These are phyloP conservation scores for Caenorhabditis latens DNA, from an alignment of 1,140 invertebrate genomes.

Conservation along the genomic window DNA sequence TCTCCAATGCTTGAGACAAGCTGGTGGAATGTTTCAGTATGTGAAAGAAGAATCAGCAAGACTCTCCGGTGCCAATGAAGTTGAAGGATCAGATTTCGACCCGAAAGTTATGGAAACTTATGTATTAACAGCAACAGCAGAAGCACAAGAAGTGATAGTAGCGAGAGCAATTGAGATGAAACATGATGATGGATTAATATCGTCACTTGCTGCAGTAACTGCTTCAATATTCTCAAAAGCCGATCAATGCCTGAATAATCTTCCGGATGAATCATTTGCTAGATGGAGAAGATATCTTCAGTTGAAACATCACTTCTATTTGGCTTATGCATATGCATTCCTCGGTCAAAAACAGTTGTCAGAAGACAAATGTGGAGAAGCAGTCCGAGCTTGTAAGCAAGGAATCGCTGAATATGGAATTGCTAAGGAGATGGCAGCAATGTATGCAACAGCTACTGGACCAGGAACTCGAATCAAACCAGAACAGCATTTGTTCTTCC, in stretches of 20 bases:
- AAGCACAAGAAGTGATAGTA: slow-evolving; percentile 85
- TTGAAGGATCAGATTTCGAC: slow-evolving; percentile 82
- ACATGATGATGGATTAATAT: slow-evolving; percentile 82
- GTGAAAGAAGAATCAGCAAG: slow-evolving; percentile 68
- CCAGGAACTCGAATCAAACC: slow-evolving; percentile 81
- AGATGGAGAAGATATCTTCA: slow-evolving; percentile 85
- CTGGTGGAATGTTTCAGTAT: slow-evolving; percentile 82
- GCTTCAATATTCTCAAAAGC: slow-evolving; percentile 82
- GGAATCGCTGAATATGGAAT: slow-evolving; percentile 81
- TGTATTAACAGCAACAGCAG: slow-evolving; percentile 81
- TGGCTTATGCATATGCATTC: slow-evolving; percentile 83
- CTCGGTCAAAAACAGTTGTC: slow-evolving; percentile 82
- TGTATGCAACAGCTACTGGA: slow-evolving; percentile 82
- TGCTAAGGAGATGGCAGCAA: slow-evolving; percentile 81
- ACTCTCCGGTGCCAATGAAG: slow-evolving; percentile 78
- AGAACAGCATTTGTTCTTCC: slow-evolving; percentile 83
- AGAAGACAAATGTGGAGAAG: slow-evolving; percentile 84
- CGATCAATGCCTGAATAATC: slow-evolving; percentile 81
- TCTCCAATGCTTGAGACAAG: slow-evolving; percentile 82
- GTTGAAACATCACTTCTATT: slow-evolving; percentile 83
- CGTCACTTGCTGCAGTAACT: slow-evolving; percentile 83
- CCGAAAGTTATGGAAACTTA: slow-evolving; percentile 82
- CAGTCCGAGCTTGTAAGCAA: slow-evolving; percentile 83
- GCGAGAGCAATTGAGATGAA: slow-evolving; percentile 84
- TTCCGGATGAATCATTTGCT: slow-evolving; percentile 81